Conservation (phyloP, 2,113 vertebrate species). For the Ciconia stormi region DNA sequence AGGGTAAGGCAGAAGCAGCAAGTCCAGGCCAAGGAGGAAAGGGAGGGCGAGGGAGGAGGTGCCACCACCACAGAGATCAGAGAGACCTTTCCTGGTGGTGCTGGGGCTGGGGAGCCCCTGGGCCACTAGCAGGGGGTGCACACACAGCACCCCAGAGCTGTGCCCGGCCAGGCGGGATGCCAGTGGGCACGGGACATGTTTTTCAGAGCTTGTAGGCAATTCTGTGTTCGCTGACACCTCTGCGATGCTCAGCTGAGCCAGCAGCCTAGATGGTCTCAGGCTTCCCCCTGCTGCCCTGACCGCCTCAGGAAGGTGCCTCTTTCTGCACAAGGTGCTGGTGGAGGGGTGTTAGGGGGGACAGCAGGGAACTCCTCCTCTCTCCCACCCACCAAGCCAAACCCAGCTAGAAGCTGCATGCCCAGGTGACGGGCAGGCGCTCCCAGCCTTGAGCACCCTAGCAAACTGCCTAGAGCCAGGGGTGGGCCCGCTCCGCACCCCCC, state of each 20-base stretch:
- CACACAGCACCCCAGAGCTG: accelerated
- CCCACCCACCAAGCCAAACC: background rate
- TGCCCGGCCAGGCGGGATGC: background rate
- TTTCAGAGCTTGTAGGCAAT: background rate
- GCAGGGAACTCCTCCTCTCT: background rate
- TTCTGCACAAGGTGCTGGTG: no score
- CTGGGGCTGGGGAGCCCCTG: background rate
- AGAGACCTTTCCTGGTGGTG: background rate
- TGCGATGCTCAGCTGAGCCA: background rate
- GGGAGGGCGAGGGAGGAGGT: background rate
- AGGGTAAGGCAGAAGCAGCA: background rate
- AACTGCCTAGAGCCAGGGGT: background rate
- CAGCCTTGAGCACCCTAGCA: background rate
- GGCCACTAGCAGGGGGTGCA: accelerated
- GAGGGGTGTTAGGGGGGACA: background rate
- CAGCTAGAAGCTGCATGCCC: background rate
- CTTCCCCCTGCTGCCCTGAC: background rate
- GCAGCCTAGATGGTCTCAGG: background rate
- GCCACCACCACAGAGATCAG: background rate
- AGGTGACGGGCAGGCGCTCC: background rate
- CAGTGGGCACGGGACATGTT: accelerated
- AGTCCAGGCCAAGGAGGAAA: background rate
- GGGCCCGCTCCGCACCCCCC: accelerated
- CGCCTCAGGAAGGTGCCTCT: background rate
- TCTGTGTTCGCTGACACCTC: background rate